Percentiles rank a stretch among this genome's conserved stretches.
phyloP scores from a whole-genome alignment of 2,888 invertebrate species.

The Amiota minor region DNA sequence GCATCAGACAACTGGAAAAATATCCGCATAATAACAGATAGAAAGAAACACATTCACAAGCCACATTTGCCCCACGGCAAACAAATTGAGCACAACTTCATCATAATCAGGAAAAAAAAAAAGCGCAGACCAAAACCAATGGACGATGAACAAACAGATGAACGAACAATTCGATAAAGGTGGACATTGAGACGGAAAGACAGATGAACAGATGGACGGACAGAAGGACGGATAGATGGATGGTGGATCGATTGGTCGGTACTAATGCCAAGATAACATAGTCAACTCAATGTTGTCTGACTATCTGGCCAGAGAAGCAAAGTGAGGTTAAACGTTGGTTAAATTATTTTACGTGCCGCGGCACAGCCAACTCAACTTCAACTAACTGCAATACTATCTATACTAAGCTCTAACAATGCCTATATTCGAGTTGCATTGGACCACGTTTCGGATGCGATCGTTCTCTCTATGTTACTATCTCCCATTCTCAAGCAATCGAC shows the following conservation, averaged over 20 bases:
- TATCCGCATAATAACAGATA: constrained; percentile 45
- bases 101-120: constrained; percentile 58
- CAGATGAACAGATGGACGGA: constrained; percentile 14
- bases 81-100: constrained; percentile 70
- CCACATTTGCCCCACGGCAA: constrained; percentile 52
- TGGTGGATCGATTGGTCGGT: not conserved
- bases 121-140: constrained; percentile 25
- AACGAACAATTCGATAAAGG: not conserved
- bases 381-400: too few species aligned
- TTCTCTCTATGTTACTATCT: not conserved
- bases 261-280: constrained; percentile 10
- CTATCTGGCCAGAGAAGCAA: constrained; percentile 39
- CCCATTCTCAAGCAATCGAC: constrained; percentile 31
- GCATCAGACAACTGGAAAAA: constrained; percentile 54
- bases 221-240: constrained; percentile 6
- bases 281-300: constrained; percentile 1
- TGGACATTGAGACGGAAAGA: constrained; percentile 31
- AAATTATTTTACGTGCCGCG: constrained; percentile 71
- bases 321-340: constrained; percentile 70
- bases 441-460: constrained; percentile 9
- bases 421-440: not conserved
- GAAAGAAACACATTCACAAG: constrained; percentile 48
- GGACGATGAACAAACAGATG: not conserved
- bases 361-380: constrained; percentile 14
- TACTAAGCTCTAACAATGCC: too few species aligned